Evolutionary conservation across 2,888 invertebrate genomes (phyloP), one percentile per base, ranked within the genome.

Genomic region (Octonoba sinensis): DNA sequence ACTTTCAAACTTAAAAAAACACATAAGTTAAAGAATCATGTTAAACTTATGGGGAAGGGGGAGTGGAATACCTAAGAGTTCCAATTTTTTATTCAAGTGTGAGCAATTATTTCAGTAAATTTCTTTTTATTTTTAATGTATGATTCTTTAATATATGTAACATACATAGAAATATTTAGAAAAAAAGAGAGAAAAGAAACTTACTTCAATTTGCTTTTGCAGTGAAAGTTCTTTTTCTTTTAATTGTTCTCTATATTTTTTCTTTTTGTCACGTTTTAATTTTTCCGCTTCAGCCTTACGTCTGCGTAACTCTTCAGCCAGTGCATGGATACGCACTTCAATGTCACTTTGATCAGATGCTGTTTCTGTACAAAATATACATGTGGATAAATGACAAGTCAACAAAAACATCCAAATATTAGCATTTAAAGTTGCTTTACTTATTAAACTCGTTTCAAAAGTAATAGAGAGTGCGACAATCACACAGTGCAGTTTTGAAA

Each of bases 331-430:
- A 22, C 90, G 86, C 6, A 89, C 89, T 85, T 91, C 90, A 51
- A 90, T 88, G 85, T 91, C 91, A 86, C 90, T 90, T 49, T 88
- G 88, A 85, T 91, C 91, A 11, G 90, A 90, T 57, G 88, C 87
- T 3, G 90, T 89, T 85, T 90, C 90, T 89, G 86, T 3, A 73
- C 60, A 60, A 22, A 36, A 36, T 4, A 36, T 36, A 36, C 56
- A 18, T 20, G n/a, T n/a, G 20, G n/a, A 1, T 20, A 12, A 56
- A 20, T 18, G 13, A 20, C 20, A 56, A 56, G 36, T 36, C 36
- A 36, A 36, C 11, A 47, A 60, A 72, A 70, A 6, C 1, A 6
- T 36, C 36, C n/a, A 56, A 56, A 36, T 11, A 36, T 11, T 8
- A 36, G 36, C 11, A 36, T 11, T 8, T 36, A 36, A 36, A 36